Evolutionary conservation across 1,140 invertebrate species (phyloP), one percentile per base, ranked within the genome.

Genomic region (Macrocentrus cingulum): DNA sequence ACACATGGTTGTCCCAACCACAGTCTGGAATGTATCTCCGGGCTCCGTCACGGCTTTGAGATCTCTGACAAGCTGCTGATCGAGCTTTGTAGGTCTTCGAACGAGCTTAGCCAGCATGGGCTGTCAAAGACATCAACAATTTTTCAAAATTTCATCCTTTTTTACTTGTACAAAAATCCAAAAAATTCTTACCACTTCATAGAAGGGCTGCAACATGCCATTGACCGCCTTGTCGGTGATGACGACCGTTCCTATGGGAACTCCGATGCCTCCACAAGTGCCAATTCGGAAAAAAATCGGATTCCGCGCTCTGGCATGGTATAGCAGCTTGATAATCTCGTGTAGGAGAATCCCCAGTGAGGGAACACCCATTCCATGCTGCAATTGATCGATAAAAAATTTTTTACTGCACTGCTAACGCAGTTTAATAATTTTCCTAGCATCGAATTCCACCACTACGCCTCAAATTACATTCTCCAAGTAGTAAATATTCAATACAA

Each of bases 311-410:
- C 84, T 87, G 32, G 95, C 92, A 75, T 97, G 91, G 72, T 94
- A 91, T 85, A 97, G 89, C 56, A 98, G 80, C 75, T 98, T 98
- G 68, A 97, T 91, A n/a, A 96, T 81, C 80, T 98, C 95, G 71
- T 97, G 92, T 4, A 98, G 83, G 8, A 97, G 81, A 60, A 97
- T 96, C 3, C 91, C 91, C 13, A 96, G 83, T 0, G 94, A 97
- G 20, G 94, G 91, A 44, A 92, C 89, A 5, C 95, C 95, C 89
- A 97, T 97, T 59, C 95, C 95, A 71, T 97, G 95, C 87, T 93
- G 77, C 9, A 74, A 37, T 9, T 5, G 9, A 5, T 29, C 25
- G n/a, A n/a, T n/a, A n/a, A n/a, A n/a, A n/a, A n/a, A n/a, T n/a
- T n/a, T n/a, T n/a, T n/a, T n/a, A n/a, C n/a, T n/a, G n/a, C n/a